A percentile compares a stretch with the other conserved stretches of the same genome.
Conservation (phyloP, 2,888 invertebrate species). For the Epinotia demarniana region DNA sequence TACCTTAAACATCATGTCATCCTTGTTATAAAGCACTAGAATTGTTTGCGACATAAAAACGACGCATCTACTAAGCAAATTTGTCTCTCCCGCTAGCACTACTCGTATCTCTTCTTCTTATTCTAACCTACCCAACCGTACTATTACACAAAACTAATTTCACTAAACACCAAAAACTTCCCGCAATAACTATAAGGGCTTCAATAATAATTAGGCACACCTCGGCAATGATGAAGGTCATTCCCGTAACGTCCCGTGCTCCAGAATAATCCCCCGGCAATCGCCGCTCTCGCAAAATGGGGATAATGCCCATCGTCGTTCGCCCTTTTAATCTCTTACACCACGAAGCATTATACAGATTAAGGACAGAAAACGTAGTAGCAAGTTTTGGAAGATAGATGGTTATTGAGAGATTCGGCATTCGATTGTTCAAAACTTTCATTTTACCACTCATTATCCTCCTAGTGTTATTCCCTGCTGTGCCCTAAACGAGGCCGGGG, state of each 20-base stretch:
- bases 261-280: slow-evolving; percentile 44
- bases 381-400: slow-evolving; percentile 11
- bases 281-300: slow-evolving; percentile 49
- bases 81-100: too few relatives aligned
- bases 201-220: slow-evolving; percentile 44
- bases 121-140: neutral
- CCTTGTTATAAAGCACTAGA: too few relatives aligned
- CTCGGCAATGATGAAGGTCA: slow-evolving; percentile 41
- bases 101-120: too few relatives aligned
- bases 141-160: slow-evolving; percentile 29
- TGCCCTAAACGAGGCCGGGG: too few relatives aligned
- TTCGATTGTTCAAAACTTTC: neutral
- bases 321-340: slow-evolving; percentile 54
- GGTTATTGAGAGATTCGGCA: slow-evolving; percentile 13
- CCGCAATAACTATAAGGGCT: slow-evolving; percentile 41
- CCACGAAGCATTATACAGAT: slow-evolving; percentile 36
- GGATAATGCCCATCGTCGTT: slow-evolving; percentile 56
- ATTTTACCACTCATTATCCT: neutral
- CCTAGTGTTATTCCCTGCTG: neutral
- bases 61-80: too few relatives aligned
- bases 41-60: too few relatives aligned
- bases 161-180: slow-evolving; percentile 39
- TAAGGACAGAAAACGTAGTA: slow-evolving; percentile 8
- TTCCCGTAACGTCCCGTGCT: slow-evolving; percentile 38
- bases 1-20: too few relatives aligned